phyloP scores from a whole-genome alignment of 2,888 invertebrate species.

The Hemistola chrysoprasaria region DNA sequence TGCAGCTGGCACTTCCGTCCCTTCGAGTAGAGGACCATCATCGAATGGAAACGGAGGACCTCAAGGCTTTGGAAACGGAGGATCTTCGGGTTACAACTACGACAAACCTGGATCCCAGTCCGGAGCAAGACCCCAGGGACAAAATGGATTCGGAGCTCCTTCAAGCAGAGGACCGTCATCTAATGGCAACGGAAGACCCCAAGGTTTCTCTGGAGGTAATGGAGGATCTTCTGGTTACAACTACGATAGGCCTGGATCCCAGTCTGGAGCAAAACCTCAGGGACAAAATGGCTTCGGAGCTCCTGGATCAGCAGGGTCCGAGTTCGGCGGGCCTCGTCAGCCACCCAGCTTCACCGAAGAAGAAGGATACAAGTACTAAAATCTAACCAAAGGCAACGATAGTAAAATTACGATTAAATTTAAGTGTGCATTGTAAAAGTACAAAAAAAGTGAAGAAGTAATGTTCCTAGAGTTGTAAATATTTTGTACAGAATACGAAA shows the following conservation, averaged over 20 bases:
- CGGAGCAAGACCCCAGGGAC: constrained; percentile 15
- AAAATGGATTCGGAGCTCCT: constrained; percentile 24
- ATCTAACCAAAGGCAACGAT: constrained; percentile 46
- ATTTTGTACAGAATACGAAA: constrained; percentile 42
- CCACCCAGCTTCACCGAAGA: constrained; percentile 69
- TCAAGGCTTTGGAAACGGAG: constrained; percentile 3
- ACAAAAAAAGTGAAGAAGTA: constrained; percentile 35
- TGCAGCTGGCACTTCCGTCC: no score
- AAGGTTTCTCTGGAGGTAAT: constrained; percentile 18
- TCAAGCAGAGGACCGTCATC: constrained; percentile 14
- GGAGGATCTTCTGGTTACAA: constrained; percentile 26
- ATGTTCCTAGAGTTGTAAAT: constrained; percentile 32
- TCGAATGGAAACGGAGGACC: no score
- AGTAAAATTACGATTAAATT: constrained; percentile 38
- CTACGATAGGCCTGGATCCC: constrained; percentile 31
- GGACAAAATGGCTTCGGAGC: constrained; percentile 26
- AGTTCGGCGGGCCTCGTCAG: constrained; percentile 64
- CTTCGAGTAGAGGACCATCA: neutral
- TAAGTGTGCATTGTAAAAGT: constrained; percentile 41
- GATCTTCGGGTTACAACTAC: constrained; percentile 30
- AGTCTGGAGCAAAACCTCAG: constrained; percentile 8
- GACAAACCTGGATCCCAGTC: constrained; percentile 28
- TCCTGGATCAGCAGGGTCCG: constrained; percentile 33
- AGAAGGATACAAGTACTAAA: constrained; percentile 72
- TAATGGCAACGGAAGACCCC: constrained; percentile 18